Evolutionary conservation across 2,797 vertebrate species (phyloP), one percentile per base, ranked within the genome.

Genomic region (Dromococcyx pavoninus): DNA sequence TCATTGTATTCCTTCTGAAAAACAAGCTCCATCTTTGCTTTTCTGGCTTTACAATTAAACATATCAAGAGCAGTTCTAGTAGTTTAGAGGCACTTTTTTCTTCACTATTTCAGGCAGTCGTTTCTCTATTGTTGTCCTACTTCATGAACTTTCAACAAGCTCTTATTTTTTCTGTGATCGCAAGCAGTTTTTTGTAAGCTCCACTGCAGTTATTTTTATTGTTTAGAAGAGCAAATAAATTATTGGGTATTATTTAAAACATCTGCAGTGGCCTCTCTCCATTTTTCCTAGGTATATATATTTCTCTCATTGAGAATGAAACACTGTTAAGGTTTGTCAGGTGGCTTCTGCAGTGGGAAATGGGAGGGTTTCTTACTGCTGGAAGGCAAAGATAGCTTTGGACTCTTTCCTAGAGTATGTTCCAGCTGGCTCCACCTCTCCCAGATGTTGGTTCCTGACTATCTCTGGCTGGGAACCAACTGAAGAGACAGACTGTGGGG

Each of bases 381-480:
- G 79, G 77, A 91, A 96, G 92, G 86, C 92, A 94, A 15, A 73
- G 88, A 84, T 95, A 91, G 57, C 80, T 96, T 93, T 94, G 95
- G 92, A 92, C 64, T 91, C 41, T 77, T 93, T 94, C 91, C 93
- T 91, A 75, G 60, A 60, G 32, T 94, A 7, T 87, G 80, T 94
- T 96, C 87, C 94, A 92, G 79, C 94, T 94, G 92, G 89, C 96
- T 93, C 87, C 91, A 80, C 58, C 57, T 92, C 80, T 89, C 83
- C 89, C 92, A 95, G 91, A 95, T 95, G 91, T 83, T 96, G 89
- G 87, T 93, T 93, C 93, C 84, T 93, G 92, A 94, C 74, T 96
- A 91, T 93, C 80, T 93, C 86, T 97, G 96, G 89, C 94, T 41
- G 18, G 51, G 28, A 91, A 86, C 80, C 93, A 93, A 78, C 90